Base-by-base conservation (phyloP, 1,140 invertebrate species). In the Meloidogyne floridensis region DNA sequence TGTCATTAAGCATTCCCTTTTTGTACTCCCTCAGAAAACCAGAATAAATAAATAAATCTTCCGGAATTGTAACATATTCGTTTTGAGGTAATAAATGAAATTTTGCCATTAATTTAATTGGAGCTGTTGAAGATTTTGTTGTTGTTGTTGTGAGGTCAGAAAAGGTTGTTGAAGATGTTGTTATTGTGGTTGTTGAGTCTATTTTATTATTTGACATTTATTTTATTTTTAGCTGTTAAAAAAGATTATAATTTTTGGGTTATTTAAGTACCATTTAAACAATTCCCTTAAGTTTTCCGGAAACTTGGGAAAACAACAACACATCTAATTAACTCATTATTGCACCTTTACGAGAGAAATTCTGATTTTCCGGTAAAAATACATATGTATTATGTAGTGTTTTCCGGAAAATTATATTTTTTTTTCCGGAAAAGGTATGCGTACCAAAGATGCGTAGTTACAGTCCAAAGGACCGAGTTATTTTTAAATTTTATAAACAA, bases 21-120 rank as follows among this genome's bases (percentile, higher is more conserved):
- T 76, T 76, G 8, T 76, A 76, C 15, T 76, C 75, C 6, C 75
- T 53, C 42, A 76, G 43, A 76, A 76, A 76, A 0, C 54, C 75
- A 18, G 54, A 65, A 43, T 76, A 76, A 43, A 76, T 76, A 69
- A 76, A 76, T 2, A 76, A 42, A 8, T 42, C 42, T 32, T 76
- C 75, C 32, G 75, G 75, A 15, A 76, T 76, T 20, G 75, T 56
- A 20, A 54, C 75, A 56, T 42, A 54, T 0, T 56, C 75, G 3
- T 42, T 15, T 13, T 69, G 54, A 13, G 51, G 43, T 43, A 76
- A 18, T 18, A 76, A 76, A 76, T 65, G 59, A n/a, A 65, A 65
- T 65, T 65, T 65, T 65, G 59, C 59, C 7, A 65, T 6, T 7
- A n/a, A 15, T 65, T 65, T 65, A n/a, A n/a, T 65, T 65, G 59